Evolutionary conservation across 2,888 invertebrate species (phyloP).

Genomic region (Operophtera brumata): DNA sequence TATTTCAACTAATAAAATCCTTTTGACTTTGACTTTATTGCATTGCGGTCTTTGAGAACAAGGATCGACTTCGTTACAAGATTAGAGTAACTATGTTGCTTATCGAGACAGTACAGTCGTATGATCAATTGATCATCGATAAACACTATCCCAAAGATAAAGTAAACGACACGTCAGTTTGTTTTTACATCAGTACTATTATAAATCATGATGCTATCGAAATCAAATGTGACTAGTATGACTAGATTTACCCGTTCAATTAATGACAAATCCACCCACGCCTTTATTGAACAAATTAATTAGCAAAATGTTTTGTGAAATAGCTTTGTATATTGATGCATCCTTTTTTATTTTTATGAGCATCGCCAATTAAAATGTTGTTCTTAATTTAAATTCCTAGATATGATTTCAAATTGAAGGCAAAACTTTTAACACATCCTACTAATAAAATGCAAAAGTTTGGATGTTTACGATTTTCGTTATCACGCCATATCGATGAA

Average conservation of each 20-base stretch:
- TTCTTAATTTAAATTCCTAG: conserved; percentile 5
- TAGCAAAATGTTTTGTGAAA: conserved; percentile 13
- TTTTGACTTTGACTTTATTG: too few species aligned
- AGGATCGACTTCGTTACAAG: too few species aligned
- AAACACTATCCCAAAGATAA: conserved; percentile 2
- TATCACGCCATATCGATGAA: background rate
- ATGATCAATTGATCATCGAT: conserved; percentile 14
- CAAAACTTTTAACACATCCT: background rate
- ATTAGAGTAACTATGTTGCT: background rate
- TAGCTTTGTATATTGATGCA: background rate
- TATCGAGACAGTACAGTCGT: conserved; percentile 19
- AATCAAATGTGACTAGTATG: conserved; percentile 12
- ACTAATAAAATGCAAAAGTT: background rate
- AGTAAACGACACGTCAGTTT: conserved; percentile 11
- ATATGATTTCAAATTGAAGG: conserved; percentile 8
- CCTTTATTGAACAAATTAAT: conserved; percentile 22
- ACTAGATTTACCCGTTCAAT: conserved; percentile 24
- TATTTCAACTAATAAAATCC: too few species aligned
- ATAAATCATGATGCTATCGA: conserved; percentile 19
- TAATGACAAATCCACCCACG: conserved; percentile 28
- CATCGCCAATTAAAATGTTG: conserved; percentile 16
- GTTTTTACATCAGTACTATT: conserved; percentile 15
- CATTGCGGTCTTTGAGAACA: too few species aligned
- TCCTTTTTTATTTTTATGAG: conserved; percentile 4
- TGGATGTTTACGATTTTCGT: too few species aligned